phyloP scores from a whole-genome alignment of 2,797 vertebrate genomes.

The Syngnathus rostellatus region DNA sequence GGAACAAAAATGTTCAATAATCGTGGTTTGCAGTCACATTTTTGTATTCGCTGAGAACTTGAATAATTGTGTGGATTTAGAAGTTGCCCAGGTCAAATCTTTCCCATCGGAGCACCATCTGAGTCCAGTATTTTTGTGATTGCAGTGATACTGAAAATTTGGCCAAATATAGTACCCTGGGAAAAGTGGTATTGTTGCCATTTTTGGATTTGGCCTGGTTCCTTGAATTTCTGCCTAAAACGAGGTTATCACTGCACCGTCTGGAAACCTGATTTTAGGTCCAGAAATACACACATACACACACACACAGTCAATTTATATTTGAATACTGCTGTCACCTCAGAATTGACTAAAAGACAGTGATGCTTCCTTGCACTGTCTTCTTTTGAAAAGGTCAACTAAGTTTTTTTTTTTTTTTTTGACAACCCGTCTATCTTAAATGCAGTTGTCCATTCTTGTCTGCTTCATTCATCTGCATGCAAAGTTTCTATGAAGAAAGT shows the following conservation, averaged over 20 bases:
- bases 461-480: constrained; percentile 1
- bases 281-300: neutral
- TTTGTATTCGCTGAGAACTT: neutral
- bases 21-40: neutral
- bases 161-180: neutral
- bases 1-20: neutral
- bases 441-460: constrained; percentile 2
- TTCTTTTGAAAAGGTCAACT: constrained; percentile 17
- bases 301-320: neutral
- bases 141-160: neutral
- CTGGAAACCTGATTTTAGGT: neutral
- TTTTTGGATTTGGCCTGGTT: neutral
- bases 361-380: constrained; percentile 14
- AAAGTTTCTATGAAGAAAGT: neutral
- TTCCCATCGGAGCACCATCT: neutral
- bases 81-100: neutral
- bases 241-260: neutral
- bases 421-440: neutral
- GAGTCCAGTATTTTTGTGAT: neutral
- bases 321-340: constrained; percentile 22
- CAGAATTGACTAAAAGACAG: constrained; percentile 13
- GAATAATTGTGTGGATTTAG: neutral
- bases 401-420: constrained; percentile 5
- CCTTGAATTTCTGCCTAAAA: neutral
- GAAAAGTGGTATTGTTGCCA: neutral